Base-by-base conservation (phyloP, 2,113 vertebrate species). In the Solea solea region DNA sequence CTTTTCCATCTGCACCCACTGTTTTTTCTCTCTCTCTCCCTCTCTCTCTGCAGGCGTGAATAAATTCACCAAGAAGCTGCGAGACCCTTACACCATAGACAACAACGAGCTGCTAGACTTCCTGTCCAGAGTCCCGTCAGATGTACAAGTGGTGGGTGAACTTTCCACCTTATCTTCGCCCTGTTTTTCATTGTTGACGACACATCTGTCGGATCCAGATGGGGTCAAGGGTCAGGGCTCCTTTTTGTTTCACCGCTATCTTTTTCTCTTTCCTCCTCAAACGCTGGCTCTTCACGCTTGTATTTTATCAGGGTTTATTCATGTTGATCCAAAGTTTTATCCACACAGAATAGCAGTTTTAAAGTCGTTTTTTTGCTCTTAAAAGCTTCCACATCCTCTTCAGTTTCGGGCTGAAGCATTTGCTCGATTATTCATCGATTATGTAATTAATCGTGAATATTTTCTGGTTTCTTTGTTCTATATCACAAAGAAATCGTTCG, bases 61-160 rank as follows among this genome's bases (percentile, higher is more conserved):
- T 92, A 99, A 98, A 94, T 99, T 99, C 92, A 99, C 97, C 74
- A 99, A 98, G 93, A 99, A 99, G 90, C 95, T 99, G 77, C 93
- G 97, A 82, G 96, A 95, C 91, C 98, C 97, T 0, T 98, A 98
- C 89, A 95, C 93, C 80, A 97, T 98, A 72, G 97, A 99, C 87
- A 99, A 99, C 94, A 99, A 98, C 1, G 97, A 99, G 91, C 91
- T 99, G 72, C 94, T 99, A 51, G 97, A 99, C 92, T 99, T 98
- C 84, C 95, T 99, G 41, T 98, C 97, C 88, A 94, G 98, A 94
- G 96, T 98, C 73, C 98, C 96, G 85, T 99, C 98, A 48, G 97
- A 99, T 80, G 95, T 99, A 45, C 96, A 99, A 95, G 87, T 98
- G 96, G 98, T 99, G 84, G 83, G 97, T 96, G 76, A 94, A 88